A percentile compares a stretch with the other conserved stretches of the same genome.
These are phyloP conservation scores for Rhopalosiphum maidis DNA, from an alignment of 1,140 invertebrate species.

Conservation along the genomic window DNA sequence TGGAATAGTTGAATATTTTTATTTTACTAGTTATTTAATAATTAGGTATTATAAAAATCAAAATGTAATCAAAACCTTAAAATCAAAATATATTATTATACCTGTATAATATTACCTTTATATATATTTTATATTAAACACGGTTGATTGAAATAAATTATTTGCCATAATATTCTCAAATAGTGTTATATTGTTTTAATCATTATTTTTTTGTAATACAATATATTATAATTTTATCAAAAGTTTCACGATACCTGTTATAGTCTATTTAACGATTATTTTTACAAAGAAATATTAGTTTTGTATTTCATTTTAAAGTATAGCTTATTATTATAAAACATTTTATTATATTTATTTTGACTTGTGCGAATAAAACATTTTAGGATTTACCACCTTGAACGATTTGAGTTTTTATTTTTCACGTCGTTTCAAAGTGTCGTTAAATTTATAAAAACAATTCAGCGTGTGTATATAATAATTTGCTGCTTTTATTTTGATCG, in stretches of 20 bases:
- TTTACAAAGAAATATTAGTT: neutral
- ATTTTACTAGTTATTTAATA: neutral
- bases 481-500: neutral
- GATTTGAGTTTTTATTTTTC: conserved; percentile 13
- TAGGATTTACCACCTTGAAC: neutral
- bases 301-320: neutral
- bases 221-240: neutral
- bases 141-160: neutral
- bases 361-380: conserved; percentile 17
- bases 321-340: neutral
- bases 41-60: neutral
- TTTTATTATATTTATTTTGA: conserved; percentile 20
- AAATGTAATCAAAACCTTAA: neutral
- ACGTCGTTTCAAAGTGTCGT: neutral
- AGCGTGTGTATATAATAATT: neutral
- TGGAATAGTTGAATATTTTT: neutral
- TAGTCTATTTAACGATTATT: neutral
- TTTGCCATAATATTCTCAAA: neutral
- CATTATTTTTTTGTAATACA: neutral
- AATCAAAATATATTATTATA: neutral
- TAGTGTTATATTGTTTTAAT: neutral
- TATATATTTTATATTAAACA: neutral
- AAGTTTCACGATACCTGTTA: neutral
- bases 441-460: neutral
- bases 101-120: neutral